phyloP scores from a whole-genome alignment of 2,888 invertebrate genomes.

The Drosophila acutilabella region DNA sequence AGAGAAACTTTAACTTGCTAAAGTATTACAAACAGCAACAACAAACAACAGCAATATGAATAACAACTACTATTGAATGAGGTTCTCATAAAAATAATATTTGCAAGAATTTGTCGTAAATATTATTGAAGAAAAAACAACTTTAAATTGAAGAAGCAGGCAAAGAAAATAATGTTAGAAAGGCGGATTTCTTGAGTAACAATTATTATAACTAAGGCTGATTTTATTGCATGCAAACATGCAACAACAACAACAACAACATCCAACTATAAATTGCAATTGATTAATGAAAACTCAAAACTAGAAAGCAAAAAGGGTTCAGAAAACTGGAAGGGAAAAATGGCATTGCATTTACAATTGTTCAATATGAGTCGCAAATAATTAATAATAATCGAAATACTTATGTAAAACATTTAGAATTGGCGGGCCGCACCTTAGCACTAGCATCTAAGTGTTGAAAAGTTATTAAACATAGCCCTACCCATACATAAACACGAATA shows the following conservation, averaged over 20 bases:
- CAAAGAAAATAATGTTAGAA: slow-evolving; percentile 22
- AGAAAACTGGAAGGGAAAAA: slow-evolving; percentile 11
- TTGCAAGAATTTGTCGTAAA: slow-evolving; percentile 53
- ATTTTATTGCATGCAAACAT: slow-evolving; percentile 68
- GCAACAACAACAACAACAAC: slow-evolving; percentile 29
- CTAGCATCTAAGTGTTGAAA: slow-evolving; percentile 76
- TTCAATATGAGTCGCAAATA: slow-evolving; percentile 55
- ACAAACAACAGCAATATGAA: slow-evolving; percentile 7
- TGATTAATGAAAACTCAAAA: slow-evolving; percentile 29
- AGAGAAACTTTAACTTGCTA: slow-evolving; percentile 67
- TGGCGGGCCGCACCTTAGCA: slow-evolving; percentile 75
- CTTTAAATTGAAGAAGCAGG: slow-evolving; percentile 5
- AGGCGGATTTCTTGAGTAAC: slow-evolving; percentile 62
- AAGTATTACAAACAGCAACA: slow-evolving; percentile 48
- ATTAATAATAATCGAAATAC: slow-evolving; percentile 42
- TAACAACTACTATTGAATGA: slow-evolving; percentile 46
- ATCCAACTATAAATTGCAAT: slow-evolving; percentile 28
- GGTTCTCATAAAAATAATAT: slow-evolving; percentile 63
- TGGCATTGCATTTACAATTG: slow-evolving; percentile 64
- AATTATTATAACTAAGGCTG: slow-evolving; percentile 80
- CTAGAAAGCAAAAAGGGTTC: slow-evolving; percentile 16
- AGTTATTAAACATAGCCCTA: slow-evolving; percentile 65
- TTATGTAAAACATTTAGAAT: slow-evolving; percentile 60
- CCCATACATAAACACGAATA: slow-evolving; percentile 16
- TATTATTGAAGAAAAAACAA: slow-evolving; percentile 38